phyloP scores from a whole-genome alignment of 2,797 vertebrate species.

The Crossoptilon crossoptilon region DNA sequence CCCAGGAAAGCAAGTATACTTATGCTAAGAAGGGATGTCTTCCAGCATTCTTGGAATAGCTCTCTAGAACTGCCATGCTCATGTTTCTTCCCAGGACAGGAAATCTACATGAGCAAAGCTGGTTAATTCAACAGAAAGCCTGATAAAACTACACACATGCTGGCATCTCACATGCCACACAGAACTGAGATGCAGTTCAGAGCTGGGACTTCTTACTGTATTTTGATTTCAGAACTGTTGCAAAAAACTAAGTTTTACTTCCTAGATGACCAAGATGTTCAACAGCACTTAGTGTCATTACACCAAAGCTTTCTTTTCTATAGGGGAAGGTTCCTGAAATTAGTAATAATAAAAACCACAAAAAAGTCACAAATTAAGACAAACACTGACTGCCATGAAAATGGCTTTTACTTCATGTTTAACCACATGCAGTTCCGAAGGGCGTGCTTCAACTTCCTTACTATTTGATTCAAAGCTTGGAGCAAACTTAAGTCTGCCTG shows the following conservation, averaged over 20 bases:
- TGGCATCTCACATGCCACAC: neutral
- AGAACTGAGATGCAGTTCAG: neutral
- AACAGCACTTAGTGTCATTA: neutral
- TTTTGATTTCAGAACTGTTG: neutral
- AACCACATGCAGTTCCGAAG: neutral
- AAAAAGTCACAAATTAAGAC: neutral
- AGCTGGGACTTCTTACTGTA: neutral
- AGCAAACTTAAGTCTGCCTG: neutral
- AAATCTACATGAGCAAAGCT: neutral
- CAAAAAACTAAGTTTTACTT: neutral
- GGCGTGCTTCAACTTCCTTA: neutral
- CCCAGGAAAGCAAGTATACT: neutral
- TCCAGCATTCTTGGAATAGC: slow-evolving; percentile 36
- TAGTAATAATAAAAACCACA: neutral
- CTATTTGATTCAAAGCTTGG: no score
- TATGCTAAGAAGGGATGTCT: neutral
- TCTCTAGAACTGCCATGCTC: neutral
- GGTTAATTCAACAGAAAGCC: neutral
- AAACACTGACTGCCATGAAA: neutral
- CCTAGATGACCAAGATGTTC: neutral
- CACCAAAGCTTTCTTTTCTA: neutral
- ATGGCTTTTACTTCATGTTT: neutral
- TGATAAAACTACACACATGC: neutral
- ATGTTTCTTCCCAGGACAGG: neutral
- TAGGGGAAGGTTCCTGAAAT: neutral